Evolutionary conservation across 1,140 invertebrate species (phyloP), one percentile per base, ranked within the genome.

Genomic region (Eumaeus atala): DNA sequence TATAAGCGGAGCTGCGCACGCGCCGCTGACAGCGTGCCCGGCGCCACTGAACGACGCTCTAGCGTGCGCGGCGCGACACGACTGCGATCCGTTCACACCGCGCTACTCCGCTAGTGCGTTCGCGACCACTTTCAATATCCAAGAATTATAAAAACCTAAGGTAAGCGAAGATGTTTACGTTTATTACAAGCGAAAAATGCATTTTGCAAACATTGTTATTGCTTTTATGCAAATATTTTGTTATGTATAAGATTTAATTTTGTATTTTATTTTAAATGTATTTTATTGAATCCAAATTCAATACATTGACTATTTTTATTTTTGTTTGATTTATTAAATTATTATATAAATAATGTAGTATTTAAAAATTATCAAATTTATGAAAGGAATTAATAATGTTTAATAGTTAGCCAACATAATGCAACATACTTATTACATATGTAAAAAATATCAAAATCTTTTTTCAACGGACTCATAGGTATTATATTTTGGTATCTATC

Each of bases 1-100:
- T 73, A 79, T 74, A 80, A 76, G 68, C 72, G 67, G 57, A 66
- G 79, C 74, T 56, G 60, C 68, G 71, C 67, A 61, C 68, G 76
- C 71, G 59, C 54, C 64, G 64, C 51, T 58, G 70, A 72, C 70
- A 79, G 72, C 74, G 73, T 74, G 64, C 69, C 51, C 77, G 69
- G 67, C 74, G 71, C 73, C 66, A 67, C 69, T 62, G 66, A 60
- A 66, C 68, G 56, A 63, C 66, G 71, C 71, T 62, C 58, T 62
- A 69, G 67, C 73, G 75, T 66, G 65, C 68, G 51, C 62, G 59
- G 64, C 68, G 67, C 61, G 66, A 62, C 65, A 64, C 66, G 67
- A 61, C 67, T 70, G 66, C 70, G 66, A n/a, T 62, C 62, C 49
- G 52, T 49, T 50, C 44, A 54, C 47, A 40, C 62, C 61, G 62